Base-by-base conservation (phyloP, 2,797 vertebrate species). In the Brachymystax lenok region DNA sequence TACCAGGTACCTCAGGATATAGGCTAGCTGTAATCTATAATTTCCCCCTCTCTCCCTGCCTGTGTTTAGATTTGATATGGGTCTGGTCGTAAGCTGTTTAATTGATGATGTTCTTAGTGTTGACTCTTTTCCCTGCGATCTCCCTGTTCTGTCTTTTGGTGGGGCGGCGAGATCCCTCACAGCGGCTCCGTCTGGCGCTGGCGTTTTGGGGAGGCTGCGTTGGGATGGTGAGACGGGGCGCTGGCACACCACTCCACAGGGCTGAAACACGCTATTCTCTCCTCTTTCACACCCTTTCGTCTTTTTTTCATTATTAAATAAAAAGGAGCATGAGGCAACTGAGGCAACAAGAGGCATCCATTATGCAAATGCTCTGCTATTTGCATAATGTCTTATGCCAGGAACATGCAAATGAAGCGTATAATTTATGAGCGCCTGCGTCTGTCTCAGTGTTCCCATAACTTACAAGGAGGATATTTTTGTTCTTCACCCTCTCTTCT, bases 311-410 rank as follows among this genome's bases (percentile, higher is more conserved):
- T 90, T 90, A 91, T 93, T 91, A 91, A 93, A 91, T 94, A 91
- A 92, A 94, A 93, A 90, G 94, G 94, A 95, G 94, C 93, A 94
- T 89, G 89, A 92, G 95, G 94, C 94, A 96, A 95, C 92, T 93
- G 95, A 95, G 95, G 95, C 95, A 96, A 97, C 93, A 95, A 96
- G 94, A 96, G 93, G 94, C 98, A 97, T 95, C 95, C 96, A 98
- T 98, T 98, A 97, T 98, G 97, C 95, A 98, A 96, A 98, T 96
- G 79, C 80, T 1, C 75, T 79, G 27, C 82, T 90, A 97, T 99
- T 99, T 98, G 96, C 97, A 98, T 98, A 97, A 97, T 96, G 96
- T 95, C 93, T 96, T 95, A 95, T 95, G 95, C 95, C 94, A 95
- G 89, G 94, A 91, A 96, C 96, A 99, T 98, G 97, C 96, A 99